Evolutionary conservation across 30 jellyfish, hydroid and myxozoan species (phyloP).

Genomic region (Rhopilema esculentum): DNA sequence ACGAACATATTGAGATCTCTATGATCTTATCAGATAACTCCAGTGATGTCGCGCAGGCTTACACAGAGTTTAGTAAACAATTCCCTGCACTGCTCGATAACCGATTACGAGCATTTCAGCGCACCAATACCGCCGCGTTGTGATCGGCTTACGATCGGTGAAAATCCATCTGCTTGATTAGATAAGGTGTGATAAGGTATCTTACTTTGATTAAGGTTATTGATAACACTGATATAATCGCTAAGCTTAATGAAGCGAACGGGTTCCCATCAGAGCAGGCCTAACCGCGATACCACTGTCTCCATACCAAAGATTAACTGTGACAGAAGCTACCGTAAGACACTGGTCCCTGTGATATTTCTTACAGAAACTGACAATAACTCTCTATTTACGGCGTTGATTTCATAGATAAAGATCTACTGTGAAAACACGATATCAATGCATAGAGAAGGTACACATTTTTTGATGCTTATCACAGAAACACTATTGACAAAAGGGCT

Average conservation of each 20-base stretch:
- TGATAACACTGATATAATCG: slow-evolving; percentile 53
- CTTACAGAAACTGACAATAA: neutral
- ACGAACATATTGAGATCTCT: slow-evolving; percentile 45
- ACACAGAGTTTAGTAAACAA: slow-evolving; percentile 15
- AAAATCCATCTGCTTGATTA: slow-evolving; percentile 57
- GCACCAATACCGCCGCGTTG: slow-evolving; percentile 50
- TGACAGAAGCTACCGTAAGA: neutral
- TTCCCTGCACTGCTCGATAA: slow-evolving; percentile 36
- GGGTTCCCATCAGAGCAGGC: slow-evolving; percentile 55
- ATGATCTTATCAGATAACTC: slow-evolving; percentile 24
- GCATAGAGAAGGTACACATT: neutral
- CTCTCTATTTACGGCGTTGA: neutral
- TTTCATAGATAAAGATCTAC: neutral
- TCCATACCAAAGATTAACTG: slow-evolving; percentile 23
- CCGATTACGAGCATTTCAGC: slow-evolving; percentile 26
- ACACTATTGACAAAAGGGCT: neutral
- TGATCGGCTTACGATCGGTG: slow-evolving; percentile 63
- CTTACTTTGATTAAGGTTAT: slow-evolving; percentile 24
- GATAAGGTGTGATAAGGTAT: slow-evolving; percentile 67
- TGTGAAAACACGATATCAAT: neutral
- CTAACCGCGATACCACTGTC: slow-evolving; percentile 54
- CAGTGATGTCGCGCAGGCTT: slow-evolving; percentile 8
- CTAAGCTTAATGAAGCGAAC: slow-evolving; percentile 52
- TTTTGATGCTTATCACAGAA: neutral
- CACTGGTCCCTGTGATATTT: neutral